Percentiles rank a stretch among this genome's conserved stretches.
These are phyloP conservation scores for Ectemnius cavifrons DNA, from an alignment of 2,888 invertebrate species.

Conservation along the genomic window DNA sequence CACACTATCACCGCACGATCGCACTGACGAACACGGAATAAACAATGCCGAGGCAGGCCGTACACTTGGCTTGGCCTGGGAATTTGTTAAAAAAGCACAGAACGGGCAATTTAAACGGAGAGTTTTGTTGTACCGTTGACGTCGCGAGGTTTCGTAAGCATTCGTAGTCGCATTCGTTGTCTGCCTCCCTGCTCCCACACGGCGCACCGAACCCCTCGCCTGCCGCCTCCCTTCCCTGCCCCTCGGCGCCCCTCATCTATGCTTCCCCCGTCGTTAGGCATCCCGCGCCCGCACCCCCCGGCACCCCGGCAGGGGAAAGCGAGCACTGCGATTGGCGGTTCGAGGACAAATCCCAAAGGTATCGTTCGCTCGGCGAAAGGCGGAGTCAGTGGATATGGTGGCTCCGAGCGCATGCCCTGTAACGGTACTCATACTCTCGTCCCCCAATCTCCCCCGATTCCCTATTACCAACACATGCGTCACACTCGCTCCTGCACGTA, in stretches of 20 bases:
- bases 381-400: constrained; percentile 65
- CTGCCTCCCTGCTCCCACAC: constrained; percentile 68
- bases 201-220: constrained; percentile 48
- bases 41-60: not conserved
- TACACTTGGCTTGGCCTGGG: constrained; percentile 10
- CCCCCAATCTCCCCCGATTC: constrained; percentile 34
- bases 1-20: constrained; percentile 46
- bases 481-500: constrained; percentile 32
- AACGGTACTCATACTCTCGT: constrained; percentile 70
- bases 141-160: constrained; percentile 66
- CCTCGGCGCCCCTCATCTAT: constrained; percentile 40
- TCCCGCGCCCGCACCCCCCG: constrained; percentile 35
- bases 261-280: constrained; percentile 36
- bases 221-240: constrained; percentile 35
- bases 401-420: constrained; percentile 70
- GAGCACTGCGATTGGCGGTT: constrained; percentile 64
- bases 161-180: constrained; percentile 68
- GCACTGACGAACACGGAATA: constrained; percentile 16
- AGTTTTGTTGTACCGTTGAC: constrained; percentile 53
- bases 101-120: constrained; percentile 23
- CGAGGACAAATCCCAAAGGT: constrained; percentile 75
- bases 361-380: constrained; percentile 67
- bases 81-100: constrained; percentile 22
- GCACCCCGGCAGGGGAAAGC: constrained; percentile 32
- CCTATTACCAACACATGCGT: constrained; percentile 42